Evolutionary conservation across 2,888 invertebrate genomes (phyloP), one percentile per base, ranked within the genome.

Genomic region (Acrobasis consociella): DNA sequence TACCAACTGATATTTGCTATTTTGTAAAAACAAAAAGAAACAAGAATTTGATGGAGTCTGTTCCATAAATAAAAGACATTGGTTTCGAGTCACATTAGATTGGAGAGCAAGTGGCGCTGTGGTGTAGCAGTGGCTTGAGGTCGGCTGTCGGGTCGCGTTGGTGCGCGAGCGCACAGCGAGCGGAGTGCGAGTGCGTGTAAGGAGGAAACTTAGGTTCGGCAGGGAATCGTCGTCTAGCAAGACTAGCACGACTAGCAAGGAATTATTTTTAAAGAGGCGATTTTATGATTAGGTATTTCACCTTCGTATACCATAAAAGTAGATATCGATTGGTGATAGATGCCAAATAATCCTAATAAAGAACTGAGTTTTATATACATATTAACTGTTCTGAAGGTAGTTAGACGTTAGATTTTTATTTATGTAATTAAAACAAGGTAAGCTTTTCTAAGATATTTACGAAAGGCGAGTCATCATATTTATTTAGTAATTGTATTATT

Each of bases 301-400:
- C 85, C 85, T 85, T 86, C 87, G 88, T 90, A 86, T 88, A 91
- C 90, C 89, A 87, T 86, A 85, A 87, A 82, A 75, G 88, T 91
- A 91, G 88, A 71, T 87, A 85, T 83, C 83, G 80, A 85, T 87
- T 90, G 92, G 91, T 91, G 88, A 91, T 90, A 90, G 85, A 92
- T 90, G 92, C 91, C 91, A 91, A 91, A 92, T 91, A 91, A 92
- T 89, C 89, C 89, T 91, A 89, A 88, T 91, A 91, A 91, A 92
- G 91, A 92, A 91, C 91, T 92, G 92, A 92, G 91, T 91, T 92
- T 88, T 91, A 87, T 90, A 92, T 89, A 88, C 86, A 87, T 88
- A 89, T 88, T 90, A 89, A 89, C 83, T 86, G 91, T 91, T 91
- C 92, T 91, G 91, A 90, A 91, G 90, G 91, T 91, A 90, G 90